Evolutionary conservation across 2,797 vertebrate genomes (phyloP).

Genomic region (Coreius guichenoti): DNA sequence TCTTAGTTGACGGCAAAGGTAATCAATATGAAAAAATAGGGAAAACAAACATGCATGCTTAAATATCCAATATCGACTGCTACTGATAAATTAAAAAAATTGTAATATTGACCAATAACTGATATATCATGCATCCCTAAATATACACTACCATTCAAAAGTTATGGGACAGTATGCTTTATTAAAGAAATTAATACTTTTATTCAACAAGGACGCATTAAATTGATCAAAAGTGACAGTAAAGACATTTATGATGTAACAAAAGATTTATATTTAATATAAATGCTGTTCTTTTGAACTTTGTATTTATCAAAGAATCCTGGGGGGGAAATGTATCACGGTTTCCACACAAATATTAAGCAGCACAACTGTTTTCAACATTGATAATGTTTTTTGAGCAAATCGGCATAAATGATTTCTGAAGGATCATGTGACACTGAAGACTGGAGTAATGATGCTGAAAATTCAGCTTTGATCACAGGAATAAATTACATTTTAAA

Average conservation of each 20-base stretch:
- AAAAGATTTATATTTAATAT: neutral
- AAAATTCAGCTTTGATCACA: neutral
- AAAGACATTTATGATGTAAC: neutral
- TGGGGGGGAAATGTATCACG: no score
- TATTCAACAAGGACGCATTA: neutral
- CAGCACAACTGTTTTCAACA: neutral
- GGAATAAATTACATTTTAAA: neutral
- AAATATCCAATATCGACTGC: neutral
- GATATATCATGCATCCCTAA: neutral
- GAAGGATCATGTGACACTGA: neutral
- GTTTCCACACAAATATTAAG: neutral
- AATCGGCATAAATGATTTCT: neutral
- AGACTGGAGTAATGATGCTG: neutral
- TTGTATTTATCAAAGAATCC: neutral
- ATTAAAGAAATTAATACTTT: neutral
- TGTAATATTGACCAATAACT: neutral
- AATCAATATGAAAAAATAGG: no score
- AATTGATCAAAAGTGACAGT: neutral
- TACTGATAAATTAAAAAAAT: neutral
- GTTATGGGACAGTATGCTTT: neutral
- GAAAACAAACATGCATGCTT: neutral
- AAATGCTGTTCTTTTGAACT: neutral
- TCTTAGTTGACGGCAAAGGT: no score
- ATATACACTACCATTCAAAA: neutral
- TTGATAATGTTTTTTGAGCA: neutral